A percentile compares a stretch with the other conserved stretches of the same genome.
Conservation (phyloP, 2,797 vertebrate genomes). For the Ptychadena robeensis region DNA sequence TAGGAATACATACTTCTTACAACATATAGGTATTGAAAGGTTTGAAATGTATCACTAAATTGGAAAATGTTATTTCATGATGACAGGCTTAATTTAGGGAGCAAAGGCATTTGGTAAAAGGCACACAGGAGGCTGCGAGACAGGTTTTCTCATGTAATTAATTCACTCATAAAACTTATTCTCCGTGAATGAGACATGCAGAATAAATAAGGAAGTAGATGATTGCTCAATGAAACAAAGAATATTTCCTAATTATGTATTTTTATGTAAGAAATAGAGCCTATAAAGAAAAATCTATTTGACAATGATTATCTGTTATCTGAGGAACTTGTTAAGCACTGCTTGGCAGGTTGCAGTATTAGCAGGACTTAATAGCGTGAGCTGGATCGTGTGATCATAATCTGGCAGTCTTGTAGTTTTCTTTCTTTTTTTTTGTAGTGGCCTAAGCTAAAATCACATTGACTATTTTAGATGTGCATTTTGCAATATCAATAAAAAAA, state of each 20-base stretch:
- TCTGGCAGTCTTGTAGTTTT: neutral
- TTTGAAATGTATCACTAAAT: neutral
- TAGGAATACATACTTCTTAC: neutral
- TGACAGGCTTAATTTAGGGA: neutral
- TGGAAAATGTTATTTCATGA: constrained; percentile 11
- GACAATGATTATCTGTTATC: neutral
- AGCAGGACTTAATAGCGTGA: neutral
- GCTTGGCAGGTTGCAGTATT: neutral
- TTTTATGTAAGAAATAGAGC: constrained; percentile 4
- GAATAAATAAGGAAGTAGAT: neutral
- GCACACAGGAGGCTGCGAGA: neutral
- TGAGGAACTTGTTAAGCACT: neutral
- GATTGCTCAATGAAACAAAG: constrained; percentile 5
- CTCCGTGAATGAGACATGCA: constrained; percentile 3
- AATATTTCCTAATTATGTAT: constrained; percentile 1
- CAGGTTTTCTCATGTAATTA: neutral
- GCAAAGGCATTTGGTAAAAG: constrained; percentile 14
- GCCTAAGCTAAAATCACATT: neutral
- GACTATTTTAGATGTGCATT: neutral
- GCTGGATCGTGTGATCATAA: neutral
- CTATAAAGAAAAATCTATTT: neutral
- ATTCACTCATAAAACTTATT: neutral
- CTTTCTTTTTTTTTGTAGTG: neutral
- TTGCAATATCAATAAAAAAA: neutral
- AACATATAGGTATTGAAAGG: neutral